phyloP scores from a whole-genome alignment of 2,888 invertebrate species.

The Drosophila quinaria region DNA sequence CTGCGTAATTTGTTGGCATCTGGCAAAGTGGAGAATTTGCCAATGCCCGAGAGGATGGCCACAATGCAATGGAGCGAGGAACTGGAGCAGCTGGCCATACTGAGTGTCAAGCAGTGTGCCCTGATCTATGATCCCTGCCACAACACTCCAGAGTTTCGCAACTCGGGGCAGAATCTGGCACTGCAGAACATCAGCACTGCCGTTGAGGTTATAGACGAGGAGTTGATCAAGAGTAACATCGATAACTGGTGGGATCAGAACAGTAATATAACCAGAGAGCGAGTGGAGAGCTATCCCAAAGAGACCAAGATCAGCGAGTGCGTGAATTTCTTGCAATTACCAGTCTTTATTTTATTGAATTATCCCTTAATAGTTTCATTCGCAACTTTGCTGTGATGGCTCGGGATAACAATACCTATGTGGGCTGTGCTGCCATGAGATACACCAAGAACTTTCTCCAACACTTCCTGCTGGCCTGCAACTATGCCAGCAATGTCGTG shows the following conservation, averaged over 20 bases:
- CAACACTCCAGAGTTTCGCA: constrained; percentile 52
- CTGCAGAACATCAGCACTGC: constrained; percentile 21
- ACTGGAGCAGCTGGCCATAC: constrained; percentile 51
- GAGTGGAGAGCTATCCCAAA: constrained; percentile 51
- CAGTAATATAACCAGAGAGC: constrained; percentile 40
- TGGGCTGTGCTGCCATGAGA: constrained; percentile 64
- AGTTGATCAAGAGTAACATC: constrained; percentile 49
- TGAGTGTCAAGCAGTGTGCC: constrained; percentile 62
- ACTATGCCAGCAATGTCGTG: constrained; percentile 60
- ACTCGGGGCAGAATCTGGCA: constrained; percentile 67
- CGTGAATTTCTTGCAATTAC: constrained; percentile 15
- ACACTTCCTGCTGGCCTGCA: constrained; percentile 64
- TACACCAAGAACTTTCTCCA: constrained; percentile 26
- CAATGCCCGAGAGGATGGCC: constrained; percentile 63
- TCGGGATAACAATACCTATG: constrained; percentile 61
- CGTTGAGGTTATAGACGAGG: constrained; percentile 22
- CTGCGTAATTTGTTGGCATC: constrained; percentile 55
- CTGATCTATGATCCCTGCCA: constrained; percentile 56
- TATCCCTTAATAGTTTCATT: constrained; percentile 31
- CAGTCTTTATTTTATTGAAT: too few species aligned
- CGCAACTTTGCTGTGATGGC: constrained; percentile 71
- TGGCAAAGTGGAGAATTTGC: constrained; percentile 47
- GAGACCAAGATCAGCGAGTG: constrained; percentile 50
- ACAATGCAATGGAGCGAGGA: constrained; percentile 59
- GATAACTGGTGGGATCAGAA: constrained; percentile 63